Conservation (phyloP, 2,113 vertebrate species). For the Gracilinanus agilis region DNA sequence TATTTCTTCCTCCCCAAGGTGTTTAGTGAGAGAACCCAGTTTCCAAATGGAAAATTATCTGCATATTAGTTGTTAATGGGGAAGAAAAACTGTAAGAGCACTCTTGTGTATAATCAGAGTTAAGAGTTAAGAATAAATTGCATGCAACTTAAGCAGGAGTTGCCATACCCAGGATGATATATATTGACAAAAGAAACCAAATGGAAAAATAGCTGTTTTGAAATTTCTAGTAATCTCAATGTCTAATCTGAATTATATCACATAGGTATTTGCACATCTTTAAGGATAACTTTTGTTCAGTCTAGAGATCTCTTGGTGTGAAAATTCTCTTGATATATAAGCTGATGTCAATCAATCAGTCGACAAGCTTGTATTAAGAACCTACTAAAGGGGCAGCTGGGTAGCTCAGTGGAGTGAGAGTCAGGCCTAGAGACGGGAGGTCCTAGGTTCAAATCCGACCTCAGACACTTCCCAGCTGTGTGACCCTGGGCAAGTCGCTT, state of each 20-base stretch:
- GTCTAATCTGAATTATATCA: background rate
- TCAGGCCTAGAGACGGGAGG: no score
- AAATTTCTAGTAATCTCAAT: background rate
- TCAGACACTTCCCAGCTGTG: no score
- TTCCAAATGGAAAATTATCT: background rate
- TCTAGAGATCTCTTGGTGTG: background rate
- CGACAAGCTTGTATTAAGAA: background rate
- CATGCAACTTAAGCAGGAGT: background rate
- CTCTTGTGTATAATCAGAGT: background rate
- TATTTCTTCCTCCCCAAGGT: background rate
- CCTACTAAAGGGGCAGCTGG: no score
- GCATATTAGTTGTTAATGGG: background rate
- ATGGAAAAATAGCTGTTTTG: background rate
- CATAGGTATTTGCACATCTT: background rate
- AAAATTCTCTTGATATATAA: background rate
- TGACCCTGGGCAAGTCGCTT: no score
- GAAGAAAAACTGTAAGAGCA: background rate
- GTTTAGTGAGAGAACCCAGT: background rate
- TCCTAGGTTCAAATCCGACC: no score
- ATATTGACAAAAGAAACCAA: background rate
- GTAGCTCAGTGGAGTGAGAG: no score
- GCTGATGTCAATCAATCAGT: background rate
- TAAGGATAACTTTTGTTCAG: background rate
- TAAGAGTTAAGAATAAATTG: background rate
- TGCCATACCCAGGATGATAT: background rate